These are phyloP conservation scores for Ptychodera flava DNA, from an alignment of 35 echinoderm and acorn worm genomes.

Conservation along the genomic window DNA sequence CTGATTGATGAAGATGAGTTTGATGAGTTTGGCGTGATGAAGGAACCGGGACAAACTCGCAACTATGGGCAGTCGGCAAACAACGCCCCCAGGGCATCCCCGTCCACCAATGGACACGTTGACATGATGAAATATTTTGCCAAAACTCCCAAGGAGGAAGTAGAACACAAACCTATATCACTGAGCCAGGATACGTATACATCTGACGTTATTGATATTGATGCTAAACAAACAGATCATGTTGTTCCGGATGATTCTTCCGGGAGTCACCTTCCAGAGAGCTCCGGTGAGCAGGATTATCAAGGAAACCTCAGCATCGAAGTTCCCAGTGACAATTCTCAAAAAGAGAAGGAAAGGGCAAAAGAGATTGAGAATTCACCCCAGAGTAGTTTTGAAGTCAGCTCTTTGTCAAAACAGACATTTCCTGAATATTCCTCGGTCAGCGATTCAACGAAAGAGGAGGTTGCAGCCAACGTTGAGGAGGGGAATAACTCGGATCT, in stretches of 20 bases:
- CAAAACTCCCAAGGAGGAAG: background rate
- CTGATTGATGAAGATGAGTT: background rate
- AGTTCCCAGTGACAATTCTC: background rate
- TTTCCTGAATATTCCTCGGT: background rate
- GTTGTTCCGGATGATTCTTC: background rate
- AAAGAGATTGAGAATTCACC: background rate
- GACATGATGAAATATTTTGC: background rate
- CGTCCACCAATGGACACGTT: background rate
- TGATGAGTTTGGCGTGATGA: conserved; percentile 7
- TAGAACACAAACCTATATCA: background rate
- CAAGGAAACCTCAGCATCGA: background rate
- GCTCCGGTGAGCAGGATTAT: background rate
- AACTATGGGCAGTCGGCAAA: background rate
- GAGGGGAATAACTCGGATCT: background rate
- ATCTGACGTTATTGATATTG: background rate
- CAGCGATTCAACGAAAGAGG: background rate
- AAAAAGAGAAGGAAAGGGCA: background rate
- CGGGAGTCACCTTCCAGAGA: background rate
- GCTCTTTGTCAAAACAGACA: background rate
- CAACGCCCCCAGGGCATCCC: background rate
- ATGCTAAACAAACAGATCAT: background rate
- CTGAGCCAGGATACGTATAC: background rate
- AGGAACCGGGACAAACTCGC: background rate
- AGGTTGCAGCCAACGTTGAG: background rate
- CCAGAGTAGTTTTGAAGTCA: background rate